Evolutionary conservation across 2,888 invertebrate genomes (phyloP), one percentile per base, ranked within the genome.

Genomic region (Microctonus brassicae): DNA sequence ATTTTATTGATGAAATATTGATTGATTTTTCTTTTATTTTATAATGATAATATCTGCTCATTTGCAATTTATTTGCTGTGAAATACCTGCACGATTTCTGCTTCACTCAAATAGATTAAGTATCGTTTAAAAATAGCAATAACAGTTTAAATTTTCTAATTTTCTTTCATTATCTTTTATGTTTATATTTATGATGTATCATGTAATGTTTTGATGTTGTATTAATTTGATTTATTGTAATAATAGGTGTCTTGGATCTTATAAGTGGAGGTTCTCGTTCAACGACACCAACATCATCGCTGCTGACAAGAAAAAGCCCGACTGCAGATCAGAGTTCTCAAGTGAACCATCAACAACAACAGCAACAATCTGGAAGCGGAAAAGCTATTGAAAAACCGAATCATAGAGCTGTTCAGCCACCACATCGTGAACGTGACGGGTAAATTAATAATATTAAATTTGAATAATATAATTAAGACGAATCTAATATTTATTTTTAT

Each of bases 301-400:
- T 90, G 42, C 80, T 90, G 74, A 92, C 92, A 76, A 91, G 95
- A 82, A 95, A 95, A 88, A 96, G 96, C 79, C 95, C 96, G 65
- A 95, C 95, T 1, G 92, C 93, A 78, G 97, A 97, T 87, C 94
- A 96, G 88, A 93, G 94, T 75, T 93, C 94, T 58, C 96, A 96
- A 89, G 94, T 90, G 42, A 88, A 88, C 24, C 88, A 88, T 24
- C 88, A 88, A 39, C 86, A 83, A 11, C 86, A 87, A 33, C n/a
- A n/a, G n/a, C 86, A 86, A 10, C 88, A 88, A 52, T 84, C 24
- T 22, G n/a, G 47, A 22, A 78, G 83, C 62, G 82, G 82, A n/a
- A 87, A 87, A 73, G 80, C 85, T 52, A 81, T 78, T 11, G 86
- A 87, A 10, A 82, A 82, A 53, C 72, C 80, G 6, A 85, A 80